Percentiles rank a stretch among this genome's conserved stretches.
Conservation (phyloP, 2,888 invertebrate genomes). For the Parelbella ahira region DNA sequence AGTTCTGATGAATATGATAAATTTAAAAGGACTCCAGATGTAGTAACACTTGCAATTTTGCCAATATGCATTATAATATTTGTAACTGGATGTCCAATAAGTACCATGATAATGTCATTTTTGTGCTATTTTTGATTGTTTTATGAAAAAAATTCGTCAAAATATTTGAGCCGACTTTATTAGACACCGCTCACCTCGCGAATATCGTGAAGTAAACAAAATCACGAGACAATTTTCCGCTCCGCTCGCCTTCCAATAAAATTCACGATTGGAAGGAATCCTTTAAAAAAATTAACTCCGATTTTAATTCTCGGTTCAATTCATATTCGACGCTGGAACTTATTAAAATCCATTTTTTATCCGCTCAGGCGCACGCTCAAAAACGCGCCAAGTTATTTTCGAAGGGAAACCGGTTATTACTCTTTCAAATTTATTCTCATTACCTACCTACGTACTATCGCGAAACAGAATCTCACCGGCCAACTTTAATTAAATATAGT, state of each 20-base stretch:
- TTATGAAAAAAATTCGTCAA: too few species aligned
- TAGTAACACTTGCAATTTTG: too few species aligned
- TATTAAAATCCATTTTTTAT: constrained; percentile 25
- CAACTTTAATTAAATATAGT: constrained; percentile 65
- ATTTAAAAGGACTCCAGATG: too few species aligned
- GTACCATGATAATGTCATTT: too few species aligned
- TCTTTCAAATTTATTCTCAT: constrained; percentile 38
- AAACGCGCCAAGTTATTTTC: constrained; percentile 22
- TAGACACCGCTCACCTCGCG: too few species aligned
- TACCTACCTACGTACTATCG: constrained; percentile 39
- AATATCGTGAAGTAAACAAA: constrained; percentile 18
- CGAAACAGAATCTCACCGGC: constrained; percentile 41
- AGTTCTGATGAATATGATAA: too few species aligned
- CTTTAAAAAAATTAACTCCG: constrained; percentile 25
- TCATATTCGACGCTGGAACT: constrained; percentile 14
- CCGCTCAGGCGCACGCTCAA: constrained; percentile 11
- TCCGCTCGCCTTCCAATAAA: constrained; percentile 19
- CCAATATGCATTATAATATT: too few species aligned
- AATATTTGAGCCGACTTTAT: too few species aligned
- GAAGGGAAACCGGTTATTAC: constrained; percentile 27
- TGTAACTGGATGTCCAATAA: too few species aligned
- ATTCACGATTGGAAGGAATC: constrained; percentile 25
- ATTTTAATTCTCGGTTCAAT: constrained; percentile 24
- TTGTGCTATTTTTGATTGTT: too few species aligned
- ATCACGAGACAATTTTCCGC: constrained; percentile 25